Percentiles rank a stretch among this genome's conserved stretches.
These are phyloP conservation scores for Hydrozoanthus tunicans DNA, from an alignment of 64 coral and sea anemone species.

Conservation along the genomic window DNA sequence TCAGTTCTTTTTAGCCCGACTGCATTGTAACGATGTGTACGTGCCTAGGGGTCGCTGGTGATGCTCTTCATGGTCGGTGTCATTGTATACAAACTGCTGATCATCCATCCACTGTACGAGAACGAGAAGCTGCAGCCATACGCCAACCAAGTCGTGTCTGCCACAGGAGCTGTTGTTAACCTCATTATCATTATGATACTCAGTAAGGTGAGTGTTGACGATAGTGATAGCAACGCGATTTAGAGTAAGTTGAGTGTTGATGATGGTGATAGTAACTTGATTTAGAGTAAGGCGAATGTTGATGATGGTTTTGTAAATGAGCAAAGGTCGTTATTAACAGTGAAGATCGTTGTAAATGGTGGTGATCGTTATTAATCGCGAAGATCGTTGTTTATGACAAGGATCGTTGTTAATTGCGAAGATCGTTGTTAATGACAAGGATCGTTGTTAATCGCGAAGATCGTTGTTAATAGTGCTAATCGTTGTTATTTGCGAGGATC, in stretches of 20 bases:
- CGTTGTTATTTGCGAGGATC: no score
- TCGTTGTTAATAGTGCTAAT: no score
- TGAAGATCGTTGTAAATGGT: no score
- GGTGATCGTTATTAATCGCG: no score
- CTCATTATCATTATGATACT: slow-evolving; percentile 99
- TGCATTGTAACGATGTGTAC: background rate
- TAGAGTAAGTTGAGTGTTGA: background rate
- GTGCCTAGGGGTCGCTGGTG: slow-evolving; percentile 88
- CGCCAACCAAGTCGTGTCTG: slow-evolving; percentile 83
- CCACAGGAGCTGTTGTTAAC: slow-evolving; percentile 91
- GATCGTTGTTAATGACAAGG: no score
- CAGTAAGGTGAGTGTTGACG: slow-evolving; percentile 69
- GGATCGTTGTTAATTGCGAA: no score
- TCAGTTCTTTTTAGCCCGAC: background rate
- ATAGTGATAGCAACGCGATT: background rate
- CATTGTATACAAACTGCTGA: slow-evolving; percentile 96
- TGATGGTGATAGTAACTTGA: no score
- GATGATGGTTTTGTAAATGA: no score
- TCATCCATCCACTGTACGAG: slow-evolving; percentile 89
- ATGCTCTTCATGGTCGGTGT: slow-evolving; percentile 99
- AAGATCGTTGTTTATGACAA: no score
- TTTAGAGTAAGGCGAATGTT: no score
- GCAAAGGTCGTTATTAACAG: no score
- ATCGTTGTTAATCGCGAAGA: no score
- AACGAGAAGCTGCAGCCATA: slow-evolving; percentile 76